Conservation (phyloP, 2,888 invertebrate species). For the Operophtera brumata region DNA sequence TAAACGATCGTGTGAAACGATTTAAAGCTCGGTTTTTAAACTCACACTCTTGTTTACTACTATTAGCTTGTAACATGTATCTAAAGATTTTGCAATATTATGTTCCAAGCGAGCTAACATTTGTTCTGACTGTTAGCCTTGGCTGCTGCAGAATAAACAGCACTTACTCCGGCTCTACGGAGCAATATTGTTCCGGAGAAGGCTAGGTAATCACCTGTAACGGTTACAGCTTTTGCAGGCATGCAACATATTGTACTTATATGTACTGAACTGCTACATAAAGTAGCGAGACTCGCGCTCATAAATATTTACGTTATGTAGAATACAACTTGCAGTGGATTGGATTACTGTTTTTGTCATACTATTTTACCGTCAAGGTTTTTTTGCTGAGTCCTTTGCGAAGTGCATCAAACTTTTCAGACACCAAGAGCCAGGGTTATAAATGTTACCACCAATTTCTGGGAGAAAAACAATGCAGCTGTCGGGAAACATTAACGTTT, state of each 20-base stretch:
- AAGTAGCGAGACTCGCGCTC: neutral
- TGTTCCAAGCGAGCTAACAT: neutral
- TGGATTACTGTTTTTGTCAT: neutral
- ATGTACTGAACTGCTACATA: conserved; percentile 1
- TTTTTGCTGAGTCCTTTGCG: neutral
- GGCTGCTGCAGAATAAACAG: neutral
- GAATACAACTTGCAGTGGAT: neutral
- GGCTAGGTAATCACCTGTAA: conserved; percentile 6
- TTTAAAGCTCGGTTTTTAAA: too few species aligned
- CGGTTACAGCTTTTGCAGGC: conserved; percentile 1
- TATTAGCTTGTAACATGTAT: too few species aligned
- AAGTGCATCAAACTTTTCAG: too few species aligned
- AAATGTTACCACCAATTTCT: too few species aligned
- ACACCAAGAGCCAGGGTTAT: too few species aligned
- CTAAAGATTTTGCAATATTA: neutral
- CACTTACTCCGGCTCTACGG: neutral
- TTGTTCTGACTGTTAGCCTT: neutral
- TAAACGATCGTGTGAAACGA: too few species aligned
- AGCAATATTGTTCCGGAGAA: conserved; percentile 9
- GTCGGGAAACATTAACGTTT: too few species aligned
- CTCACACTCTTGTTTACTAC: too few species aligned
- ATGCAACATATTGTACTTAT: conserved; percentile 4
- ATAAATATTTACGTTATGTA: conserved; percentile 8
- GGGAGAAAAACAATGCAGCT: too few species aligned
- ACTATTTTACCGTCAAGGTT: neutral